Percentiles rank a stretch among this genome's conserved stretches.
These are phyloP conservation scores for Stomatorhinus ivindoensis DNA, from an alignment of 2,113 vertebrate species.

Conservation along the genomic window DNA sequence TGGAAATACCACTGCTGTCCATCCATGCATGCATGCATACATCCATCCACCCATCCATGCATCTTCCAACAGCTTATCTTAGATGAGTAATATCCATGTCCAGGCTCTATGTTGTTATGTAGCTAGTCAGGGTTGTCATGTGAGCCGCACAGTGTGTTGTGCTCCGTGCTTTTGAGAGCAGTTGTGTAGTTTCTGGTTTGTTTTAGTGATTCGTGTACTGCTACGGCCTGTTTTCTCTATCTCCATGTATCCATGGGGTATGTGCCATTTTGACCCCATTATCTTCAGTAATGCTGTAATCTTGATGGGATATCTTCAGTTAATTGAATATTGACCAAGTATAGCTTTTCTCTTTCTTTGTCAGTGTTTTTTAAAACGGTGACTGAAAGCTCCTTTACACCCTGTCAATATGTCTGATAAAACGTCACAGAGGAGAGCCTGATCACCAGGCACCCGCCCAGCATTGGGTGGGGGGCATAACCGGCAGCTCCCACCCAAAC, in stretches of 20 bases:
- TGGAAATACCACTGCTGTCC: background rate
- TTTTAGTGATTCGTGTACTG: background rate
- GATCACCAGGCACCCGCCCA: background rate
- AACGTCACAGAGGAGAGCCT: background rate
- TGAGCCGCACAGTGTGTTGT: background rate
- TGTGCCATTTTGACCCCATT: background rate
- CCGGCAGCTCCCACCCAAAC: background rate
- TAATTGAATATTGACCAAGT: conserved; percentile 23
- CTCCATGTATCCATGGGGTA: background rate
- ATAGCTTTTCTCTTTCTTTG: background rate
- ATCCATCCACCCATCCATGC: too few species aligned
- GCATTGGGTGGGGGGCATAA: background rate
- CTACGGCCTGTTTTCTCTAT: background rate
- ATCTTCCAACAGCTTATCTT: background rate
- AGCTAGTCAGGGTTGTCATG: background rate
- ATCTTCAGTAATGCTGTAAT: conserved; percentile 7
- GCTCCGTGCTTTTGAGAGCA: background rate
- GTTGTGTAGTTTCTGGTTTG: background rate
- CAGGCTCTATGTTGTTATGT: background rate
- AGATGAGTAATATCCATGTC: background rate
- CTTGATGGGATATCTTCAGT: conserved; percentile 9
- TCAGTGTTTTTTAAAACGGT: background rate
- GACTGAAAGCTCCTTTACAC: background rate
- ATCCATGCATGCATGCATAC: background rate
- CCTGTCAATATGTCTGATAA: conserved; percentile 12